These are phyloP conservation scores for Myotis brandtii DNA, from an alignment of 2,113 vertebrate species.

Conservation along the genomic window DNA sequence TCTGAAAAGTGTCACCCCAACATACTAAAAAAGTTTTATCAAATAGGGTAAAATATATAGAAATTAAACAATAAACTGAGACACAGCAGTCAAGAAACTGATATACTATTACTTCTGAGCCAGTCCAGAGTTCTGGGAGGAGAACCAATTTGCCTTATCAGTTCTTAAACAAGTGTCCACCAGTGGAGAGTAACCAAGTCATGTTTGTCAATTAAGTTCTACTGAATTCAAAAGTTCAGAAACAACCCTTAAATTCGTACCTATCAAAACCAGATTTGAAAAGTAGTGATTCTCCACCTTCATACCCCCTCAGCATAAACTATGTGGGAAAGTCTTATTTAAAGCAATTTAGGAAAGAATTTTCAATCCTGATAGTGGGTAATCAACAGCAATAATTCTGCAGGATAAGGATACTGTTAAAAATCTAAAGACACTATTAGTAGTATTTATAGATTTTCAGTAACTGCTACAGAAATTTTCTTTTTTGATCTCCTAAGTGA, in stretches of 20 bases:
- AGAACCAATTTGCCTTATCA: neutral
- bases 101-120: neutral
- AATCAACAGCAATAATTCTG: neutral
- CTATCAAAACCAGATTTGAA: constrained; percentile 12
- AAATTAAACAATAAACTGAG: constrained; percentile 22
- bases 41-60: neutral
- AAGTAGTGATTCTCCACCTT: neutral
- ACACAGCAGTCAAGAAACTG: neutral
- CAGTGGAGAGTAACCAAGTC: neutral
- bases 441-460: neutral
- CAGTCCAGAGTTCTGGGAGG: neutral
- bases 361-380: neutral
- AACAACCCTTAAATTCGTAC: constrained; percentile 14
- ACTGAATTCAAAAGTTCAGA: constrained; percentile 18
- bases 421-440: neutral
- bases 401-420: constrained; percentile 20
- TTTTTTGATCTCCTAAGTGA: constrained; percentile 6
- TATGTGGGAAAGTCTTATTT: neutral
- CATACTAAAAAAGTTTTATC: neutral
- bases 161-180: neutral
- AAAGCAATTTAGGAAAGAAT: constrained; percentile 11
- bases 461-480: neutral
- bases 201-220: neutral
- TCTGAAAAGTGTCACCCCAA: neutral
- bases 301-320: neutral